Base-by-base conservation (phyloP, 1,140 invertebrate genomes). In the Philotrypesis tridentata region DNA sequence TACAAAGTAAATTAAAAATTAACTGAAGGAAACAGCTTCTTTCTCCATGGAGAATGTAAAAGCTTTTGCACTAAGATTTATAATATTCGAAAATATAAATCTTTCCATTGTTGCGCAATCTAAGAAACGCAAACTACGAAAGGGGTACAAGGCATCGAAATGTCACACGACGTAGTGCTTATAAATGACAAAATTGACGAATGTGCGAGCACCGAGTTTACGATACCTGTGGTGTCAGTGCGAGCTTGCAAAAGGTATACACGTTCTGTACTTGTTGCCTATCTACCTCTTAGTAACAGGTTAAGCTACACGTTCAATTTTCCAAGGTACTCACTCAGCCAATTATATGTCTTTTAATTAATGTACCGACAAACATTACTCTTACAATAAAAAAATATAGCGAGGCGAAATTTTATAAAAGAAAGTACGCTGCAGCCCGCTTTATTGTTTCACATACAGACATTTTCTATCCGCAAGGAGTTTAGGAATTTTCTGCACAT, bases 61-160 rank as follows among this genome's bases (percentile, higher is more conserved):
- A 61, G n/a, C 65, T 17, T 11, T 3, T 40, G 40, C 33, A 71
- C 37, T 71, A 40, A 37, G 25, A 21, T 37, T 33, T 29, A n/a
- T 70, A 31, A 80, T 80, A 70, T 65, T 80, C 31, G n/a, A 23
- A n/a, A n/a, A 37, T 61, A 33, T 80, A 67, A 74, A 80, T 80
- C 40, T 60, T 25, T 14, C 43, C 25, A 61, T 74, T 61, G 37
- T 23, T 37, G 40, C 21, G 27, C 27, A 80, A 80, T 80, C 71
- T 33, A 61, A 73, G 37, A 3, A 27, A 27, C 55, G 1, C 61
- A 29, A n/a, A n/a, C 31, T 21, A 75, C 21, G 74, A 14, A 23
- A n/a, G 33, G 29, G 65, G 6, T 9, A 17, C 4, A 25, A 23
- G 29, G 17, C 67, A 21, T 43, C 1, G 48, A 48, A 68, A 65